Evolutionary conservation across 35 echinoderm and acorn worm genomes (phyloP).

Genomic region (Apostichopus californicus): DNA sequence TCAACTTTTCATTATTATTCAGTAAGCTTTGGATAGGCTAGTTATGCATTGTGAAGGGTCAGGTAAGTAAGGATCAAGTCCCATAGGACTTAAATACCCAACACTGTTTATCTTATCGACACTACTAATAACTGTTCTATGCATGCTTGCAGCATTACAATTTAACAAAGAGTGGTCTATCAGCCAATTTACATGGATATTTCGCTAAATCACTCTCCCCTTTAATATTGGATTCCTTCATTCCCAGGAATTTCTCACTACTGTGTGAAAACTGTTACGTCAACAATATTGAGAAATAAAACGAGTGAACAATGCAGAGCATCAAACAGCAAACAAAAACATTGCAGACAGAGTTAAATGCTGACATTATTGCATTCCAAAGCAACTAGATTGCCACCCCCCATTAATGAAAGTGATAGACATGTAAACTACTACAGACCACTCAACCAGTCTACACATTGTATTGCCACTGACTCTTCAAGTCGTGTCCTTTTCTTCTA

Average conservation of each 20-base stretch:
- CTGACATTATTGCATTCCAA: background rate
- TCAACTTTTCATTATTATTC: no score
- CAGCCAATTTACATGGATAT: background rate
- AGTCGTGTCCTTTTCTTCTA: no score
- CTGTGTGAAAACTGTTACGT: background rate
- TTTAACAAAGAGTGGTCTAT: no score
- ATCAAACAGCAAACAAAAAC: background rate
- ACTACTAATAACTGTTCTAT: no score
- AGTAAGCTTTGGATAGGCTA: no score
- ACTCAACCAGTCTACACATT: background rate
- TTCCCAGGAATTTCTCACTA: background rate
- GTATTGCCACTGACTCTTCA: background rate
- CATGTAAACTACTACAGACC: background rate
- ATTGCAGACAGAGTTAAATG: background rate
- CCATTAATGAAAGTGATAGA: background rate
- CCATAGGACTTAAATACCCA: no score
- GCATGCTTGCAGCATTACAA: no score
- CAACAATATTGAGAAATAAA: background rate
- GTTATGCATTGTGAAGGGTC: no score
- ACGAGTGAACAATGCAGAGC: background rate
- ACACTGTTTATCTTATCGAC: no score
- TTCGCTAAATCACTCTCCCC: background rate
- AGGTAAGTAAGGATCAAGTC: no score
- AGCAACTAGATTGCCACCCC: background rate
- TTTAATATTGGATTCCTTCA: background rate